Base-by-base conservation (phyloP, 2,113 vertebrate species). In the Protomyctophum bolini region DNA sequence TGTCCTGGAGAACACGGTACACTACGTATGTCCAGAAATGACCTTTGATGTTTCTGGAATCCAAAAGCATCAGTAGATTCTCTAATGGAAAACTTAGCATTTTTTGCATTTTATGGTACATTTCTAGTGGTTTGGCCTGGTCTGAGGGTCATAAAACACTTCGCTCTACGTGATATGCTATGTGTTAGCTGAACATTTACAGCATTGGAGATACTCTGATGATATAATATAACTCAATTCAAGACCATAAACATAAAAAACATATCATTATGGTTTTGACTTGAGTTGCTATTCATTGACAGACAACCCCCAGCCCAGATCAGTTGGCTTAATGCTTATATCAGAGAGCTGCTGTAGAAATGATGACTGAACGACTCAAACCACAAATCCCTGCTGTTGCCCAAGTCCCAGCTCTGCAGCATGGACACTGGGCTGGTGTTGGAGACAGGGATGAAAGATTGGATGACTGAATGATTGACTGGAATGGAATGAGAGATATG, bases 291-390 rank as follows among this genome's bases (percentile, higher is more conserved):
- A 8, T 14, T 12, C 51, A 15, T 45, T 10, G 50, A 11, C 29
- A 29, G 50, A 11, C 29, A 29, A 29, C 9, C 58, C 12, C 28
- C 11, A 21, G 14, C 14, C 15, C 56, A 58, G 59, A 72, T 58
- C 60, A 4, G 0, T 62, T 49, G 55, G 67, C 62, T 70, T 48
- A 7, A 70, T 46, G 10, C 56, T 68, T 55, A 71, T 55, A 73
- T 74, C 66, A 67, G 28, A 72, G 45, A 70, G 68, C 77, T n/a
- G 47, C 79, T 73, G 57, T 59, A 67, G 72, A 87, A 80, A 83
- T 77, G 78, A 41, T 6, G 3, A 80, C 58, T 59, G 73, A 79
- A 63, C 64, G 72, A 82, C 66, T 79, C 66, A 45, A 11, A 47
- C 83, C 57, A 80, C 76, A 80, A 76, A 73, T 64, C 45, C 63